These are phyloP conservation scores for Byasa hedistus DNA, from an alignment of 2,888 invertebrate genomes.

Conservation along the genomic window DNA sequence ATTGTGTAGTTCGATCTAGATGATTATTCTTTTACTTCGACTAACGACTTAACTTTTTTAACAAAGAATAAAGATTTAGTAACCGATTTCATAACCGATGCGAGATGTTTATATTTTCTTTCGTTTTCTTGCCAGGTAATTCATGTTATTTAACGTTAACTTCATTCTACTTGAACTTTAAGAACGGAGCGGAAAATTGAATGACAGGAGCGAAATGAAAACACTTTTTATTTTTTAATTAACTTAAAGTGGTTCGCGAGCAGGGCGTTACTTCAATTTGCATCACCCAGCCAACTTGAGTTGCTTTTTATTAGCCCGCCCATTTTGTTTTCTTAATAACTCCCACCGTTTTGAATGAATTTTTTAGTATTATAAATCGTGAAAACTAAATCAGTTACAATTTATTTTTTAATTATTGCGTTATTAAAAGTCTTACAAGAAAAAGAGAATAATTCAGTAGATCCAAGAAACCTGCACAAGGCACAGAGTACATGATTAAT, in stretches of 20 bases:
- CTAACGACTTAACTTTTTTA: too few relatives aligned
- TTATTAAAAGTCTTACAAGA: too few relatives aligned
- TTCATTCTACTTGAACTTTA: not conserved
- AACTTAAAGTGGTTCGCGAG: slow-evolving; percentile 13
- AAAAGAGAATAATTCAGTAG: too few relatives aligned
- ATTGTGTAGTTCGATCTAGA: too few relatives aligned
- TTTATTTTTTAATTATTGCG: not conserved
- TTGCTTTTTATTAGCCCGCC: slow-evolving; percentile 10
- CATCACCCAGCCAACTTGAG: slow-evolving; percentile 9
- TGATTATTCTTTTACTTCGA: too few relatives aligned
- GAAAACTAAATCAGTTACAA: not conserved
- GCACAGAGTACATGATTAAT: too few relatives aligned
- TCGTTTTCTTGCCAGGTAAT: too few relatives aligned
- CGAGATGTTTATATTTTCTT: not conserved
- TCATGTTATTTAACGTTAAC: not conserved
- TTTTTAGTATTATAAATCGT: not conserved
- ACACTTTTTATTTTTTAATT: slow-evolving; percentile 20
- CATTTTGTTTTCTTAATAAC: not conserved
- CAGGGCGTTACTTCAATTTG: slow-evolving; percentile 12
- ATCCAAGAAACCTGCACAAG: too few relatives aligned
- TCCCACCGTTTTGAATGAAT: not conserved
- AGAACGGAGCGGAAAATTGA: not conserved
- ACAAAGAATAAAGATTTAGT: not conserved
- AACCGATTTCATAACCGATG: not conserved
- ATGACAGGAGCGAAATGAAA: slow-evolving; percentile 8